Conservation (phyloP, 2,888 invertebrate species). For the Cecidostiba fungosa region DNA sequence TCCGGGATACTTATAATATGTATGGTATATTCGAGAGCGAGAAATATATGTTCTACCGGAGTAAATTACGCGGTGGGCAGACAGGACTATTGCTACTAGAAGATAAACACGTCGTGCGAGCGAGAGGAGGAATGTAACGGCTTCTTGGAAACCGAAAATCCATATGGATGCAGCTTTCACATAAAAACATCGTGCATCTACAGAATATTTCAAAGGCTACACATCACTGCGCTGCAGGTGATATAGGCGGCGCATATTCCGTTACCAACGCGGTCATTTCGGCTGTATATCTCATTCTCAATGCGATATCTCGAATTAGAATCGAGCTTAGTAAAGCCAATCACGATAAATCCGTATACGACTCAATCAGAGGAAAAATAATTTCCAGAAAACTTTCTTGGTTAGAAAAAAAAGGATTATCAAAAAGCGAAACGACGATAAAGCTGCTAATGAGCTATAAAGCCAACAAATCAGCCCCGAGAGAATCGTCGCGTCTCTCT, state of each 20-base stretch:
- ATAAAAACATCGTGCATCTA: constrained; percentile 45
- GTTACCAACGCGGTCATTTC: constrained; percentile 18
- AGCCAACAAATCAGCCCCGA: constrained; percentile 13
- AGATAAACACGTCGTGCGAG: background rate
- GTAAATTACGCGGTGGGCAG: constrained; percentile 1
- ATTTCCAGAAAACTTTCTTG: no score
- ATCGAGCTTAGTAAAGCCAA: no score
- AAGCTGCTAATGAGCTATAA: background rate
- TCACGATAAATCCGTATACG: constrained; percentile 22
- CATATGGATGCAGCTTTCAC: constrained; percentile 42
- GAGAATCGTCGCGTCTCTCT: background rate
- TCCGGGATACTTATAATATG: background rate
- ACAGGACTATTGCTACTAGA: constrained; percentile 26
- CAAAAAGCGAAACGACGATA: background rate
- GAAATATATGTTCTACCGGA: constrained; percentile 10
- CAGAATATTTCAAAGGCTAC: constrained; percentile 20
- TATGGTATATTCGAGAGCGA: background rate
- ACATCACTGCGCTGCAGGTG: constrained; percentile 33
- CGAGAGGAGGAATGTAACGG: constrained; percentile 39
- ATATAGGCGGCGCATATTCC: constrained; percentile 23
- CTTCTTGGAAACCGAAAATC: constrained; percentile 52
- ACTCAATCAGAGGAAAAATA: background rate
- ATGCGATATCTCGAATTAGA: constrained; percentile 12
- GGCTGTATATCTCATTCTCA: constrained; percentile 11
- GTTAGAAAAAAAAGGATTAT: background rate